phyloP scores from a whole-genome alignment of 2,888 invertebrate genomes.

The Ormyrus thymus region DNA sequence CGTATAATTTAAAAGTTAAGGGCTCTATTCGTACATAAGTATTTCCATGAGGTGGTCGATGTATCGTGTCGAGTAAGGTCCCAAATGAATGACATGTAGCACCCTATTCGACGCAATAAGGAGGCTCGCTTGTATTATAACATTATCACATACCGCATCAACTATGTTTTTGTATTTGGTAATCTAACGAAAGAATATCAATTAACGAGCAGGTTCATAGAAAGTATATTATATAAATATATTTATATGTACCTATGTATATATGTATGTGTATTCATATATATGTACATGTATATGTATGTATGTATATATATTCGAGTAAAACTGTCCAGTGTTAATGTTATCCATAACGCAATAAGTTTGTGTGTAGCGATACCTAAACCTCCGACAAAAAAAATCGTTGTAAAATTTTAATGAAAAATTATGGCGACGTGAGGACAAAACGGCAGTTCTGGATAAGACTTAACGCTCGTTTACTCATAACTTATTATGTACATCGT shows the following conservation, averaged over 20 bases:
- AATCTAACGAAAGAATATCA: slow-evolving; percentile 71
- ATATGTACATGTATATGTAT: slow-evolving; percentile 43
- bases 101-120: slow-evolving; percentile 63
- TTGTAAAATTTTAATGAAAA: slow-evolving; percentile 51
- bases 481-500: slow-evolving; percentile 74
- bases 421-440: slow-evolving; percentile 60
- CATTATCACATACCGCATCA: slow-evolving; percentile 70
- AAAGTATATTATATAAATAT: slow-evolving; percentile 72
- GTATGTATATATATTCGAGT: slow-evolving; percentile 68
- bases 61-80: slow-evolving; percentile 68
- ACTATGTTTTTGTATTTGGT: slow-evolving; percentile 74
- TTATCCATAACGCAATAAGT: slow-evolving; percentile 62
- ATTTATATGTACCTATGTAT: slow-evolving; percentile 41
- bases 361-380: slow-evolving; percentile 64
- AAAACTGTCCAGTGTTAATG: slow-evolving; percentile 70
- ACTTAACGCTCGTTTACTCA: slow-evolving; percentile 73
- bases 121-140: slow-evolving; percentile 72
- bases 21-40: slow-evolving; percentile 67
- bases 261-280: slow-evolving; percentile 52
- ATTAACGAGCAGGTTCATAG: slow-evolving; percentile 72
- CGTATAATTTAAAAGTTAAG: slow-evolving; percentile 63
- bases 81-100: slow-evolving; percentile 45
- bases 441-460: slow-evolving; percentile 69
- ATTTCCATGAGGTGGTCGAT: slow-evolving; percentile 67
- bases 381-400: slow-evolving; percentile 52